A percentile compares a stretch with the other conserved stretches of the same genome.
Evolutionary conservation across 2,797 vertebrate species (phyloP).

Genomic region (Somateria mollissima): DNA sequence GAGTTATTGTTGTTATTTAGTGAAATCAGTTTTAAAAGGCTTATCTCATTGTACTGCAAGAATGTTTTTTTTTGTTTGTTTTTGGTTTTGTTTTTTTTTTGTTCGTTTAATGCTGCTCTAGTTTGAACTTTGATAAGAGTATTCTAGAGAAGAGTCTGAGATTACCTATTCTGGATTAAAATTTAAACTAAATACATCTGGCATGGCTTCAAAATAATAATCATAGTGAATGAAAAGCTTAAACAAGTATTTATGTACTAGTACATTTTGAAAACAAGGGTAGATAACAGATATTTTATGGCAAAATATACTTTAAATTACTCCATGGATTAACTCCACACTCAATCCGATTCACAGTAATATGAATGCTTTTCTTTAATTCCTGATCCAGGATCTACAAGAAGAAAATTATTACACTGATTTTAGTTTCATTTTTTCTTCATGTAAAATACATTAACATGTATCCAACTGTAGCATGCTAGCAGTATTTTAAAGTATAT

Average conservation of each 20-base stretch:
- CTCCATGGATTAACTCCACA: neutral
- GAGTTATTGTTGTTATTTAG: neutral
- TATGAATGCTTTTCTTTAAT: neutral
- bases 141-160: neutral
- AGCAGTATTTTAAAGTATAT: neutral
- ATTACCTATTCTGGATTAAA: constrained; percentile 33
- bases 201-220: neutral
- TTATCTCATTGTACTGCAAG: neutral
- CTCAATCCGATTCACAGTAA: neutral
- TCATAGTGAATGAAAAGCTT: neutral
- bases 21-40: neutral
- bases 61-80: neutral
- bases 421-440: neutral
- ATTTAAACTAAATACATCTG: neutral
- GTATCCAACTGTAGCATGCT: neutral
- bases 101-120: neutral
- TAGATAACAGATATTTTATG: neutral
- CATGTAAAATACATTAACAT: neutral
- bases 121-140: neutral
- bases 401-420: neutral
- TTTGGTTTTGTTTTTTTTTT: too few relatives aligned
- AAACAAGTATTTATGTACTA: neutral
- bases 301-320: constrained; percentile 16
- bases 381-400: neutral
- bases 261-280: neutral